These are phyloP conservation scores for Rhinophrynus dorsalis DNA, from an alignment of 2,797 vertebrate species.

Conservation along the genomic window DNA sequence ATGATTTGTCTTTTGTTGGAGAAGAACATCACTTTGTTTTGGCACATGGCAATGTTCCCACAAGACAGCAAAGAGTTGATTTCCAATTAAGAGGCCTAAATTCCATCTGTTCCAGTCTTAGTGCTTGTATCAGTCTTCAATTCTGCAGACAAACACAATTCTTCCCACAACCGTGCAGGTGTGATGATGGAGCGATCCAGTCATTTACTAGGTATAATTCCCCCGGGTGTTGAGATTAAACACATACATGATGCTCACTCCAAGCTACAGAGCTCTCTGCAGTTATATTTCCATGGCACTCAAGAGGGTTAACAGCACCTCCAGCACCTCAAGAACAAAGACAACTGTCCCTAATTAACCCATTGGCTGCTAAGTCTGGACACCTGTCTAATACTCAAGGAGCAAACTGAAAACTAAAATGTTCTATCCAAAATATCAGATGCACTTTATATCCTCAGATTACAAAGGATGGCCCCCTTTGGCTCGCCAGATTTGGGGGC, in stretches of 20 bases:
- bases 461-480: too few relatives aligned
- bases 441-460: too few relatives aligned
- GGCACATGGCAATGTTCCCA: slow-evolving; percentile 19
- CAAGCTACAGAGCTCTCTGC: too few relatives aligned
- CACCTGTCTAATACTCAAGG: too few relatives aligned
- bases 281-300: too few relatives aligned
- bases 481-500: too few relatives aligned
- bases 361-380: too few relatives aligned
- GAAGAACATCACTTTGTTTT: slow-evolving; percentile 22
- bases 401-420: too few relatives aligned
- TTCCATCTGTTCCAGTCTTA: slow-evolving; percentile 38
- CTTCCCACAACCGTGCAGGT: slow-evolving; percentile 44
- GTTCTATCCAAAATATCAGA: too few relatives aligned
- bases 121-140: slow-evolving; percentile 28
- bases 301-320: too few relatives aligned
- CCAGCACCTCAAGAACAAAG: too few relatives aligned
- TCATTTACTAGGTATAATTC: slow-evolving; percentile 49
- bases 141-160: slow-evolving; percentile 42
- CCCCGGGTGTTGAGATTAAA: background rate
- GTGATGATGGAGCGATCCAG: slow-evolving; percentile 40
- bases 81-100: slow-evolving; percentile 44
- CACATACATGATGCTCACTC: background rate
- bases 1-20: slow-evolving; percentile 38
- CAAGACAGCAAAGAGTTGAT: slow-evolving; percentile 23
- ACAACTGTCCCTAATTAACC: too few relatives aligned